These are phyloP conservation scores for Chamaetylas fuelleborni DNA, from an alignment of 2,113 vertebrate genomes.

Conservation along the genomic window DNA sequence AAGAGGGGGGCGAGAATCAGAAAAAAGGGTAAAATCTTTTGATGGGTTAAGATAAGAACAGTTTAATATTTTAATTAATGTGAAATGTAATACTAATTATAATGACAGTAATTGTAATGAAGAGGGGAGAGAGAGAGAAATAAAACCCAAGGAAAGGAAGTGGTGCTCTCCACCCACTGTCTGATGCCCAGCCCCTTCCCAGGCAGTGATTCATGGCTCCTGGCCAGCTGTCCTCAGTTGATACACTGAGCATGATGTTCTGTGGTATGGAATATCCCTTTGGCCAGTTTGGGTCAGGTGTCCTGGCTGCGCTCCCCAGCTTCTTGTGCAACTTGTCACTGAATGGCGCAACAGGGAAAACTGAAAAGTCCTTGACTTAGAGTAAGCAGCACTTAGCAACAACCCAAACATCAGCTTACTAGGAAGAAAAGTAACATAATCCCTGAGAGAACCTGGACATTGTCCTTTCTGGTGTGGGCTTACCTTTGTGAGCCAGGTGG, in stretches of 20 bases:
- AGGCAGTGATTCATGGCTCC: not conserved
- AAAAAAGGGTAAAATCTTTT: not conserved
- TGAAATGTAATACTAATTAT: not conserved
- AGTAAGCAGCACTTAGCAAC: not conserved
- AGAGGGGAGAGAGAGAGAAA: not conserved
- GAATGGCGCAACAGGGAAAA: not conserved
- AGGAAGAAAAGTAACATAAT: not conserved
- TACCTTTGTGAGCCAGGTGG: not conserved
- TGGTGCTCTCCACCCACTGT: not conserved
- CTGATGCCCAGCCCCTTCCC: not conserved
- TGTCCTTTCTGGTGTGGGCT: not conserved
- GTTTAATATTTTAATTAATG: not conserved
- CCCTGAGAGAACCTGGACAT: not conserved
- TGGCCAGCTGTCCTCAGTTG: not conserved
- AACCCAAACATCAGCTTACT: not conserved
- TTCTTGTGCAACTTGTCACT: not conserved
- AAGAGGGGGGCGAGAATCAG: not conserved
- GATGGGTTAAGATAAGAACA: not conserved
- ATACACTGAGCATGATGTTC: not conserved
- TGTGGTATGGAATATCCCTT: not conserved
- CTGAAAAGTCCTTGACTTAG: not conserved
- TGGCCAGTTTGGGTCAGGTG: not conserved
- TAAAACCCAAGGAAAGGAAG: not conserved
- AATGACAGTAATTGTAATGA: not conserved
- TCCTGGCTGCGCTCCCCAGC: not conserved